Conservation (phyloP, 1,140 invertebrate genomes). For the Ips nitidus region DNA sequence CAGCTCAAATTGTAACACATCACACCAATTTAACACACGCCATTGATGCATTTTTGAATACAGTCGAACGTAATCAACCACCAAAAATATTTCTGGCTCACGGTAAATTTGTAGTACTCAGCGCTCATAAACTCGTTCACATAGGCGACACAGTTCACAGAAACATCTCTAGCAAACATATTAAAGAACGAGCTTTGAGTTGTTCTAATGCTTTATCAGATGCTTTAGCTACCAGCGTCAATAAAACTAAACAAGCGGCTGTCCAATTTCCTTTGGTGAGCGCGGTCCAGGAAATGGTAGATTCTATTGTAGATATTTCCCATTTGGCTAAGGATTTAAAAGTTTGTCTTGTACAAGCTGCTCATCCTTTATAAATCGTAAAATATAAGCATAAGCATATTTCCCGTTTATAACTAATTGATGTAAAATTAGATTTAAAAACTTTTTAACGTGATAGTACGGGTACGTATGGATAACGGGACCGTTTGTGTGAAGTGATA, state of each 20-base stretch:
- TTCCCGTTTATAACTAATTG: too few relatives aligned
- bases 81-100: conserved; percentile 91
- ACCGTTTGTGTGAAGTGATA: too few relatives aligned
- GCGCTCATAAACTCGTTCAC: conserved; percentile 88
- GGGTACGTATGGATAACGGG: too few relatives aligned
- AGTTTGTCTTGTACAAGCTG: conserved; percentile 62
- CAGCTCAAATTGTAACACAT: conserved; percentile 79
- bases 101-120: conserved; percentile 90
- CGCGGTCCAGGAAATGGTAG: conserved; percentile 92
- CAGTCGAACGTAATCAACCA: conserved; percentile 89
- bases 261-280: conserved; percentile 86
- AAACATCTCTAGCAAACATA: conserved; percentile 70
- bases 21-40: conserved; percentile 82
- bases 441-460: too few relatives aligned
- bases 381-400: too few relatives aligned
- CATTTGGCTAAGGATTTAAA: conserved; percentile 76
- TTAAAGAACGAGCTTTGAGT: conserved; percentile 72
- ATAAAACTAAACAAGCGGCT: conserved; percentile 86
- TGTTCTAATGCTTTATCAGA: conserved; percentile 84
- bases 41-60: conserved; percentile 88
- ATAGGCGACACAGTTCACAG: conserved; percentile 90
- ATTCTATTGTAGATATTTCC: conserved; percentile 81
- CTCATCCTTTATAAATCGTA: conserved; percentile 45
- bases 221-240: conserved; percentile 78
- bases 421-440: too few relatives aligned